A percentile compares a stretch with the other conserved stretches of the same genome.
Evolutionary conservation across 2,113 vertebrate genomes (phyloP).

Genomic region (Cariama cristata): DNA sequence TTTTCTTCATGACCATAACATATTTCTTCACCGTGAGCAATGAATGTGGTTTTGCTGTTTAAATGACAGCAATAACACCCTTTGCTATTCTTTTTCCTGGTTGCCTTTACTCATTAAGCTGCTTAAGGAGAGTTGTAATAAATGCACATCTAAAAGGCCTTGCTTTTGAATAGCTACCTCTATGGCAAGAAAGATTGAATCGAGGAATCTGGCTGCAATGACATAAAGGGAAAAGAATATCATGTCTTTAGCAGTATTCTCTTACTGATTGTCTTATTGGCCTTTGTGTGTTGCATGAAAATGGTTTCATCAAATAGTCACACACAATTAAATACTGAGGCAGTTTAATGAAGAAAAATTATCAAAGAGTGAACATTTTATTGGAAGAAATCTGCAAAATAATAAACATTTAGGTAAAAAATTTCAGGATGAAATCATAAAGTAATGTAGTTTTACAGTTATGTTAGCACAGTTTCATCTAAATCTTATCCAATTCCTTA

Average conservation of each 20-base stretch:
- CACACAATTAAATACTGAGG: background rate
- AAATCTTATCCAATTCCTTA: background rate
- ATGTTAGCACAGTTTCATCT: background rate
- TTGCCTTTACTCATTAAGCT: background rate
- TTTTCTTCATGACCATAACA: background rate
- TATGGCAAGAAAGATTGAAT: background rate
- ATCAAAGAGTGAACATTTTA: background rate
- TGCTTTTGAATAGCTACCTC: background rate
- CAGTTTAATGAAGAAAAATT: background rate
- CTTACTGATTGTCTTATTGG: background rate
- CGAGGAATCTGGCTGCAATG: background rate
- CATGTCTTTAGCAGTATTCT: background rate
- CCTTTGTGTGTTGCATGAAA: background rate
- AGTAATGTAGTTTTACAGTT: background rate
- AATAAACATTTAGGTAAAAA: background rate
- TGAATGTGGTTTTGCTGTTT: background rate
- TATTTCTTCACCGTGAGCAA: background rate
- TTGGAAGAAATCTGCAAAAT: background rate
- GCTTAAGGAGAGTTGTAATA: constrained; percentile 3
- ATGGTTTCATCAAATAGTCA: background rate
- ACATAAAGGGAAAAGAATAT: background rate
- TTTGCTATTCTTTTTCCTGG: constrained; percentile 10
- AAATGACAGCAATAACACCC: background rate
- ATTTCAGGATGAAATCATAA: background rate
- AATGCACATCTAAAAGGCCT: background rate